Percentiles rank a stretch among this genome's conserved stretches.
Evolutionary conservation across 1,140 invertebrate genomes (phyloP).

Genomic region (Drosophila erecta): DNA sequence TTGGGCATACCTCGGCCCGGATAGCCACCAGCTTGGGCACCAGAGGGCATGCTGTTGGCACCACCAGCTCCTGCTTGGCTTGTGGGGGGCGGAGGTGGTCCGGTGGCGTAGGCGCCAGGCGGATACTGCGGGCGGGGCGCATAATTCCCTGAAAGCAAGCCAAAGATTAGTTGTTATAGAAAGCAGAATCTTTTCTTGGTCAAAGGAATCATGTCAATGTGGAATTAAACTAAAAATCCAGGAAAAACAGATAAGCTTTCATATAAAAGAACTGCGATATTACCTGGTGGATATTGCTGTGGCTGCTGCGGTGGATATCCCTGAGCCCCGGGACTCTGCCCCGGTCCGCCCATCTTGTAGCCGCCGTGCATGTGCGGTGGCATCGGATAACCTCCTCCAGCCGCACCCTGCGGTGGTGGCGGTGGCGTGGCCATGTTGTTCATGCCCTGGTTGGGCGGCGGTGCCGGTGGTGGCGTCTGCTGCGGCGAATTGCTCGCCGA

Average conservation of each 20-base stretch:
- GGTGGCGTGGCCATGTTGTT: conserved; percentile 85
- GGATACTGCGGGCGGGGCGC: conserved; percentile 86
- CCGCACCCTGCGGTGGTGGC: conserved; percentile 77
- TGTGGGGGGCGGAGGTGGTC: conserved; percentile 72
- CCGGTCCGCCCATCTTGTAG: conserved; percentile 78
- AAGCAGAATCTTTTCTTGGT: no score
- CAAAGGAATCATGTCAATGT: no score
- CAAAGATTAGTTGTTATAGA: not conserved
- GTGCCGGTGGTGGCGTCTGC: conserved; percentile 79
- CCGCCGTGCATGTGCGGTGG: conserved; percentile 82
- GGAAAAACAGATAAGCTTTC: not conserved
- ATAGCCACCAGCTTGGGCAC: conserved; percentile 84
- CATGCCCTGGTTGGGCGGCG: conserved; percentile 86
- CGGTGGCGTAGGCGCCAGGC: conserved; percentile 85
- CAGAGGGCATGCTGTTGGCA: conserved; percentile 84
- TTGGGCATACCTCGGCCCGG: conserved; percentile 86
- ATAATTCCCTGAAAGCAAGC: conserved; percentile 85
- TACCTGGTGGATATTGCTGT: conserved; percentile 86
- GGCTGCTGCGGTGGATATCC: conserved; percentile 86
- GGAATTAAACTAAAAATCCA: no score
- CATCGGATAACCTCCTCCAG: conserved; percentile 75
- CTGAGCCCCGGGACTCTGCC: conserved; percentile 83
- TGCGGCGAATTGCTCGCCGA: conserved; percentile 82
- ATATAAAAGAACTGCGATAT: not conserved
- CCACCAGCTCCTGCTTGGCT: conserved; percentile 64